Evolutionary conservation across 2,888 invertebrate species (phyloP), one percentile per base, ranked within the genome.

Genomic region (Molanna angustata): DNA sequence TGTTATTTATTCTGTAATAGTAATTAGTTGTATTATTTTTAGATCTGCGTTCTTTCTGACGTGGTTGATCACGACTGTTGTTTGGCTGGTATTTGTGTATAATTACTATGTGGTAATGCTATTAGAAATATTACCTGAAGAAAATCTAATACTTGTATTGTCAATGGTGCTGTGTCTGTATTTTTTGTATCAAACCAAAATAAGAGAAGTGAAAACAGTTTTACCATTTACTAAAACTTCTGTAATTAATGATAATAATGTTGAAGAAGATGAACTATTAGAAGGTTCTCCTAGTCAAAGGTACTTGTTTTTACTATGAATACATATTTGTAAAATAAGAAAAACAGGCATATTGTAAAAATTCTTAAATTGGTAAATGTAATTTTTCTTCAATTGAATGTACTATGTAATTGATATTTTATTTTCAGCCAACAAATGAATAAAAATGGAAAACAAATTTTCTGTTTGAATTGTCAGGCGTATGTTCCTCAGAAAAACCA

Each of bases 41-140:
- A 77, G 82, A 54, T 85, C 89, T 1, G 83, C 83, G 64, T 90
- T 91, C 68, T 90, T 90, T 67, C 78, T 82, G 56, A 80, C 84
- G 60, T 90, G 90, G 90, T 80, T 84, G 1, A 65, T 86, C 35
- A 82, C 84, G 39, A 88, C 90, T 7, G 76, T 83, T 2, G 62
- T 83, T 3, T 78, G 80, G 61, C 71, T 90, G 66, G 80, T 85
- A 63, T 61, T 84, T 17, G 76, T 90, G 16, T 90, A 88, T 70
- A 86, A 90, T 66, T 67, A 81, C 49, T 73, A 74, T 57, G 84
- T 88, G n/a, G 80, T 90, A 22, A 83, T 84, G 4, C 72, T 86
- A 53, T 69, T 88, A 58, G 87, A 90, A 67, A 82, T 91, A 19
- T 42, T 58, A 18, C 46, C 47, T 1, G 47, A 56, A 44, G 57